Conservation (phyloP, 2,888 invertebrate species). For the Eulithis prunata region DNA sequence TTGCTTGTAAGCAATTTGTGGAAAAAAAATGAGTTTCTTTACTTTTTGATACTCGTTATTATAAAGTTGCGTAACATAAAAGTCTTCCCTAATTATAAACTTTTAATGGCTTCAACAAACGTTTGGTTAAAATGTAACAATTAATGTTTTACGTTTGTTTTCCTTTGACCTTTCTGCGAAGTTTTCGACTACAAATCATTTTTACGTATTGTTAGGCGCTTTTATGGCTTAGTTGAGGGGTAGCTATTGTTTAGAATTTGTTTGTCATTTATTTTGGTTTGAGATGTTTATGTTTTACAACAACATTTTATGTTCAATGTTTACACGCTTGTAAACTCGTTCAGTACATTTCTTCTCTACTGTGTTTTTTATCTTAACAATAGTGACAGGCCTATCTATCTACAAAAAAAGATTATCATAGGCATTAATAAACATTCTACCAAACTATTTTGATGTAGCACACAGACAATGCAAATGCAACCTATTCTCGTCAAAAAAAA, state of each 20-base stretch:
- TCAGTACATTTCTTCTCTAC: no score
- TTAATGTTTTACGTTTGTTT: conserved; percentile 31
- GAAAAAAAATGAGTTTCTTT: neutral
- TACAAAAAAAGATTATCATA: no score
- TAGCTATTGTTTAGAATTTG: conserved; percentile 1
- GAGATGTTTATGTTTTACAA: neutral
- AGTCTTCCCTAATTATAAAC: conserved; percentile 54
- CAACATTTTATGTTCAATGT: neutral
- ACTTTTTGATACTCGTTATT: conserved; percentile 3
- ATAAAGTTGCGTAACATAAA: conserved; percentile 15
- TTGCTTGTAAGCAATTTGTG: neutral
- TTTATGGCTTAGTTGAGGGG: neutral
- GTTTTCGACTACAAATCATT: conserved; percentile 20
- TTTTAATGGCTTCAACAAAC: conserved; percentile 57
- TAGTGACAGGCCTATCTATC: no score
- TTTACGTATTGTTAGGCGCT: conserved; percentile 8
- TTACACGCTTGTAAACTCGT: neutral
- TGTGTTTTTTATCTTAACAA: no score
- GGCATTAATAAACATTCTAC: neutral
- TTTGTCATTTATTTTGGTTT: conserved; percentile 11
- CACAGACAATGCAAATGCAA: neutral
- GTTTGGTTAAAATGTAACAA: conserved; percentile 20
- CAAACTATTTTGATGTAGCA: neutral
- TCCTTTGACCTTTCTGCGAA: conserved; percentile 16
- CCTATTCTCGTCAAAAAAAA: neutral